Evolutionary conservation across 2,888 invertebrate species (phyloP).

Genomic region (Sphaerophoria taeniata): DNA sequence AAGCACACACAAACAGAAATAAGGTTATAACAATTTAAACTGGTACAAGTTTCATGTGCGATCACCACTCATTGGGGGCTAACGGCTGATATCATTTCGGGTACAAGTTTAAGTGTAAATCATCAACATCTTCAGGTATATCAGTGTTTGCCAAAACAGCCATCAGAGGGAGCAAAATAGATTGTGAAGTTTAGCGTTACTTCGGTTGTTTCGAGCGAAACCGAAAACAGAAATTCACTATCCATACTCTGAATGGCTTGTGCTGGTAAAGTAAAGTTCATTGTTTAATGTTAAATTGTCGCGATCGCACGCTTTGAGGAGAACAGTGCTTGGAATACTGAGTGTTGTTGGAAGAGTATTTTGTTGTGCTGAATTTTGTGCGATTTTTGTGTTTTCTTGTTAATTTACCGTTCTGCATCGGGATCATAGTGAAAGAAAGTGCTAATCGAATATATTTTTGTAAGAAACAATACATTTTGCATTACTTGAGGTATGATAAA

Average conservation of each 20-base stretch:
- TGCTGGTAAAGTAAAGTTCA: conserved; percentile 51
- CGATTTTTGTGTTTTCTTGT: not conserved
- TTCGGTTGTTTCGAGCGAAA: conserved; percentile 19
- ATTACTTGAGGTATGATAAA: conserved; percentile 46
- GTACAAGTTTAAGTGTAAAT: not conserved
- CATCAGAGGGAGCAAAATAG: conserved; percentile 46
- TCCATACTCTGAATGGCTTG: conserved; percentile 51
- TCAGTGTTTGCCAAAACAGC: conserved; percentile 23
- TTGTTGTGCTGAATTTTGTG: not conserved
- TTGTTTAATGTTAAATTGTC: conserved; percentile 61
- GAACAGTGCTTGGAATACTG: conserved; percentile 20
- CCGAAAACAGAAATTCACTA: conserved; percentile 32
- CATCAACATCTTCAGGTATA: conserved; percentile 10
- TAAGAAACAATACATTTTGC: conserved; percentile 7
- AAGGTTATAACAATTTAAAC: conserved; percentile 22
- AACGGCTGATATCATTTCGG: conserved; percentile 2
- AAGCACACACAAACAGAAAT: not conserved
- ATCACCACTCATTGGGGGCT: conserved; percentile 14
- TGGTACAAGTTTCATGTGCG: conserved; percentile 39
- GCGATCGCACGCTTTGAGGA: conserved; percentile 49
- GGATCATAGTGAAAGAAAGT: not conserved
- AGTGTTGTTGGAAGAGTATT: conserved; percentile 20
- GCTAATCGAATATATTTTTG: not conserved
- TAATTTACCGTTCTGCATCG: conserved; percentile 35
- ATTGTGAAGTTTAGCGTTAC: conserved; percentile 11